Percentiles rank a stretch among this genome's conserved stretches.
Evolutionary conservation across 2,888 invertebrate species (phyloP).

Genomic region (Dascillus cervinus): DNA sequence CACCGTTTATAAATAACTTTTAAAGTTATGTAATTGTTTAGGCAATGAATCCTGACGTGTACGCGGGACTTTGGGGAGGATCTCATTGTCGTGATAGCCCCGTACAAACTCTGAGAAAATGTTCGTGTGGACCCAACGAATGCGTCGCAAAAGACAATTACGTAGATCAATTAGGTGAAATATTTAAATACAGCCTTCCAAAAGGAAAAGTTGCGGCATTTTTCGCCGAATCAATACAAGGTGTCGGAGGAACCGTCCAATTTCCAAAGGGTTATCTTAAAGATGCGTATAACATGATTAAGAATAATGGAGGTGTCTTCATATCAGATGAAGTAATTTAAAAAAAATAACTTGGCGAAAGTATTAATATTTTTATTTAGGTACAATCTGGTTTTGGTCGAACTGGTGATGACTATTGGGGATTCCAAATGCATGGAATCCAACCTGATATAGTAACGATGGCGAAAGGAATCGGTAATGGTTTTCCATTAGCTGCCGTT

Average conservation of each 20-base stretch:
- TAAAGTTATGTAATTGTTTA: slow-evolving; percentile 34
- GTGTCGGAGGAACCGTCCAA: slow-evolving; percentile 90
- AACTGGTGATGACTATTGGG: slow-evolving; percentile 93
- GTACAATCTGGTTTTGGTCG: slow-evolving; percentile 96
- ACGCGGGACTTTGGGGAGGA: slow-evolving; percentile 86
- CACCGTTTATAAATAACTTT: not conserved
- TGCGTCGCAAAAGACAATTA: slow-evolving; percentile 76
- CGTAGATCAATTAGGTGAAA: slow-evolving; percentile 71
- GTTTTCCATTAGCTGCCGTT: slow-evolving; percentile 93
- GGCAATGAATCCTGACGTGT: slow-evolving; percentile 89
- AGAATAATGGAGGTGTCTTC: slow-evolving; percentile 76
- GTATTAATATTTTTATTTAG: slow-evolving; percentile 34
- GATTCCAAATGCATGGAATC: slow-evolving; percentile 83
- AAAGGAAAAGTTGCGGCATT: slow-evolving; percentile 77
- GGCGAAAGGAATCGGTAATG: slow-evolving; percentile 94
- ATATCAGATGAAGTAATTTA: slow-evolving; percentile 79
- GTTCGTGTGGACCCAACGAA: slow-evolving; percentile 52
- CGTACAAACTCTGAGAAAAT: slow-evolving; percentile 60
- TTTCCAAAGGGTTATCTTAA: slow-evolving; percentile 83
- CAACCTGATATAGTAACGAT: slow-evolving; percentile 91
- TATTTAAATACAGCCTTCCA: slow-evolving; percentile 71
- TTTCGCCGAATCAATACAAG: slow-evolving; percentile 94
- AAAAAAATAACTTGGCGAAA: slow-evolving; percentile 7
- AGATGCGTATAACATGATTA: slow-evolving; percentile 69
- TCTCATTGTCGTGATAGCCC: slow-evolving; percentile 80